Evolutionary conservation across 2,113 vertebrate genomes (phyloP), one percentile per base, ranked within the genome.

Genomic region (Cyrtonyx montezumae): DNA sequence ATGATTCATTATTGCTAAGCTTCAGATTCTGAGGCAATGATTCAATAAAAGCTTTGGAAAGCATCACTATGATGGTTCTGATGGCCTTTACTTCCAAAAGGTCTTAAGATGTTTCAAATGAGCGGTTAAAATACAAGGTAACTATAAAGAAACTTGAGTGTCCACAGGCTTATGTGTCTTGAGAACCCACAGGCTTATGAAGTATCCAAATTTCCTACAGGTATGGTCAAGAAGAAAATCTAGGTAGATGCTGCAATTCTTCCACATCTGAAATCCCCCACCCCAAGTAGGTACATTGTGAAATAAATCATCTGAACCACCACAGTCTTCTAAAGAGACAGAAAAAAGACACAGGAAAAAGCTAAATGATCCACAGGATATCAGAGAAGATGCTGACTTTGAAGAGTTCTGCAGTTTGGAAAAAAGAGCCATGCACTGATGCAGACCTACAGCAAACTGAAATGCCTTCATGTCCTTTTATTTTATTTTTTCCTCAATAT

Each of bases 261-360:
- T 90, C 78, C 26, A 91, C 16, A 65, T 8, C 42, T 87, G 25
- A 36, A 62, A 25, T 32, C 23, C 30, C 48, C 51, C 43, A 79
- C 62, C 51, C 84, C 26, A 40, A 79, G 51, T 30, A 53, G 2
- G 3, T 17, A 26, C 26, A 85, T 92, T 93, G 96, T 91, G 46
- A 96, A 93, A 93, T 1, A 15, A 46, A 77, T 87, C 85, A 97
- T 28, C 82, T 86, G 59, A 20, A 70, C 37, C 15, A 85, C 62
- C 23, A 22, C 4, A 56, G 84, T 73, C 81, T 91, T 96, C 34
- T 88, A 81, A 81, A 95, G 95, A 93, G 67, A 94, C 59, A 85
- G 58, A 79, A 94, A 40, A 48, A 83, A 36, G 93, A 81, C 18
- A 76, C 23, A 28, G 83, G 80, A 96, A 96, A 94, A 97, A 97